phyloP scores from a whole-genome alignment of 2,888 invertebrate genomes.

The Lasioglossum oenotherae region DNA sequence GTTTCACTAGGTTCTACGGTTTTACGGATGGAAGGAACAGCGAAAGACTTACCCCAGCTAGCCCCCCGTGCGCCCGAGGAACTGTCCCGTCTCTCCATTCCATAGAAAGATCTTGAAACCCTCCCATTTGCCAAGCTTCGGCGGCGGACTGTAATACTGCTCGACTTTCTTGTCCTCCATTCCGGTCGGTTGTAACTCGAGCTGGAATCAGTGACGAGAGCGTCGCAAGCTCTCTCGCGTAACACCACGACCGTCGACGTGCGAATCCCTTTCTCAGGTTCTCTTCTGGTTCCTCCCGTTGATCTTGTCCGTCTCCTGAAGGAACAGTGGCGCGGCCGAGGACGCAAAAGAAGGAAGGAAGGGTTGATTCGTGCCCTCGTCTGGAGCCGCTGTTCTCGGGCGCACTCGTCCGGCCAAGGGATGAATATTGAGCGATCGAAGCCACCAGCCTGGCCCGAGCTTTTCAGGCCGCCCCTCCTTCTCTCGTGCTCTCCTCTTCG shows the following conservation, averaged over 20 bases:
- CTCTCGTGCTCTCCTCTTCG: slow-evolving; percentile 26
- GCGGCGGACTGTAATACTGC: slow-evolving; percentile 92
- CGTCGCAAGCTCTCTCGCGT: slow-evolving; percentile 37
- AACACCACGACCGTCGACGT: slow-evolving; percentile 39
- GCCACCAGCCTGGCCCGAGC: slow-evolving; percentile 73
- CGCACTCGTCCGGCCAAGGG: slow-evolving; percentile 78
- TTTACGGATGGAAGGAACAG: not conserved
- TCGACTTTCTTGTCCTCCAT: slow-evolving; percentile 93
- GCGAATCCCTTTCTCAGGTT: slow-evolving; percentile 25
- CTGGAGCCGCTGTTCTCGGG: slow-evolving; percentile 71
- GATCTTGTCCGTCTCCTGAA: slow-evolving; percentile 56
- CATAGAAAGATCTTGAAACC: slow-evolving; percentile 93
- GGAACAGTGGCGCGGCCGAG: slow-evolving; percentile 77
- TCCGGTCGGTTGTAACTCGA: slow-evolving; percentile 27
- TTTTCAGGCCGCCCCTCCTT: slow-evolving; percentile 68
- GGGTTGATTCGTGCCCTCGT: slow-evolving; percentile 76
- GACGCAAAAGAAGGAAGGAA: slow-evolving; percentile 78
- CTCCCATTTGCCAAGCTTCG: slow-evolving; percentile 94
- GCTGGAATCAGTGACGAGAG: slow-evolving; percentile 15
- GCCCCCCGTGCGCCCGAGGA: slow-evolving; percentile 96
- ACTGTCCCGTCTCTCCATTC: slow-evolving; percentile 96
- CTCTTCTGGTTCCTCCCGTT: slow-evolving; percentile 37
- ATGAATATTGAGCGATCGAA: slow-evolving; percentile 84
- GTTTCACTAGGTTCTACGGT: not conserved
- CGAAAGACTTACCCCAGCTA: slow-evolving; percentile 95